phyloP scores from a whole-genome alignment of 2,797 vertebrate genomes.

The Sebastes hopkinsi region DNA sequence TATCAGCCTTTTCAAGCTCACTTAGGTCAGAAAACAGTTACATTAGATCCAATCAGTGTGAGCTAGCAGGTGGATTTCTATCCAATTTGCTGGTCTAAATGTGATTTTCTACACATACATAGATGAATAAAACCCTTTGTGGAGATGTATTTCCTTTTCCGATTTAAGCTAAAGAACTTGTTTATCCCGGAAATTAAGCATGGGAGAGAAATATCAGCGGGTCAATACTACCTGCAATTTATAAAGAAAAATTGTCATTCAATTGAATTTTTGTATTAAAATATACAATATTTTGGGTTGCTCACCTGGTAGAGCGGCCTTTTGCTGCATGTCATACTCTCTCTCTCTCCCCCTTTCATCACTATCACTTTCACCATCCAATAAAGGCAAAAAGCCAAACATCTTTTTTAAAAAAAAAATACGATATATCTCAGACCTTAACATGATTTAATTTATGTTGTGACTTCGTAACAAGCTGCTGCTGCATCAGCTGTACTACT shows the following conservation, averaged over 20 bases:
- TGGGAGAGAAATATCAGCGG: conserved; percentile 32
- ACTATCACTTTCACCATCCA: no score
- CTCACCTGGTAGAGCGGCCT: no score
- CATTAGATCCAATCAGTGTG: conserved; percentile 55
- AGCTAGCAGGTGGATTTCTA: conserved; percentile 50
- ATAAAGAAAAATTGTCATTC: not conserved
- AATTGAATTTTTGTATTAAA: not conserved
- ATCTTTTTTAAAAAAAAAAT: not conserved
- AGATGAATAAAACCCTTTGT: conserved; percentile 24
- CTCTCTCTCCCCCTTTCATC: no score
- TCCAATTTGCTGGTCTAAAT: conserved; percentile 61
- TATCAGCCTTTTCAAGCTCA: conserved; percentile 51
- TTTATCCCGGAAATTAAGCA: conserved; percentile 32
- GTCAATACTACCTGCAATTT: conserved; percentile 6
- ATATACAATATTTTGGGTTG: not conserved
- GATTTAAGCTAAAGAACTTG: conserved; percentile 21
- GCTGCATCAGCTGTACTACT: not conserved
- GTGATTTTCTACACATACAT: conserved; percentile 55
- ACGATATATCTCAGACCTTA: not conserved
- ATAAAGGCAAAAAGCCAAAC: no score
- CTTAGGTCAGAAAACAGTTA: conserved; percentile 50
- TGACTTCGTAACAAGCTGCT: not conserved
- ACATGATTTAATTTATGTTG: not conserved
- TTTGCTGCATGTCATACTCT: no score
- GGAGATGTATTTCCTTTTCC: conserved; percentile 42